Percentiles rank a stretch among this genome's conserved stretches.
phyloP scores from a whole-genome alignment of 2,888 invertebrate genomes.

The Dasypolia templi region DNA sequence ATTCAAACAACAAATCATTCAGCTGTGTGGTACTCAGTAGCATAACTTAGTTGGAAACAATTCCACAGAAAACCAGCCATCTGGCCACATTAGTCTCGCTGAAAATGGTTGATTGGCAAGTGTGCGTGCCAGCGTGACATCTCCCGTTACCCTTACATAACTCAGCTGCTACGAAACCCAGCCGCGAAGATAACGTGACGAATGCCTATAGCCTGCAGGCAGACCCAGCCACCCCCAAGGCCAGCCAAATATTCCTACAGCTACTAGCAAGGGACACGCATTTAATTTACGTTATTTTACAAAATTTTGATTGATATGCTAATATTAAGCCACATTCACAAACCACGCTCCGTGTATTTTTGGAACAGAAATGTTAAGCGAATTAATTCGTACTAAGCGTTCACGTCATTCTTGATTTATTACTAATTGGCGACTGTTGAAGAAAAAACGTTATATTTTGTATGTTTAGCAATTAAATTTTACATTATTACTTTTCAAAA shows the following conservation, averaged over 20 bases:
- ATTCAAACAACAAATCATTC: conserved; percentile 7
- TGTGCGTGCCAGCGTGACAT: conserved; percentile 78
- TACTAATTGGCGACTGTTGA: conserved; percentile 49
- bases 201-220: conserved; percentile 69
- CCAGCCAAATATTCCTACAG: conserved; percentile 57
- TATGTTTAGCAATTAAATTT: conserved; percentile 11
- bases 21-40: background rate
- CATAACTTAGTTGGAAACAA: conserved; percentile 38
- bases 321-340: conserved; percentile 48
- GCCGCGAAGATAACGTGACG: conserved; percentile 76
- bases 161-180: conserved; percentile 68
- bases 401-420: conserved; percentile 54
- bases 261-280: conserved; percentile 62
- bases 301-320: conserved; percentile 63
- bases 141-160: conserved; percentile 68
- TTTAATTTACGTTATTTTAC: conserved; percentile 61
- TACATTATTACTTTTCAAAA: conserved; percentile 32
- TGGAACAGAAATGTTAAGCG: conserved; percentile 27
- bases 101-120: conserved; percentile 68
- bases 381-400: conserved; percentile 53
- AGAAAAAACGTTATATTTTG: conserved; percentile 33
- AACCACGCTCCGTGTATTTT: conserved; percentile 38
- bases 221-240: conserved; percentile 62
- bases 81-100: conserved; percentile 53
- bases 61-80: conserved; percentile 40